These are phyloP conservation scores for Pristionchus japonicus DNA, from an alignment of 2,888 invertebrate species.

Conservation along the genomic window DNA sequence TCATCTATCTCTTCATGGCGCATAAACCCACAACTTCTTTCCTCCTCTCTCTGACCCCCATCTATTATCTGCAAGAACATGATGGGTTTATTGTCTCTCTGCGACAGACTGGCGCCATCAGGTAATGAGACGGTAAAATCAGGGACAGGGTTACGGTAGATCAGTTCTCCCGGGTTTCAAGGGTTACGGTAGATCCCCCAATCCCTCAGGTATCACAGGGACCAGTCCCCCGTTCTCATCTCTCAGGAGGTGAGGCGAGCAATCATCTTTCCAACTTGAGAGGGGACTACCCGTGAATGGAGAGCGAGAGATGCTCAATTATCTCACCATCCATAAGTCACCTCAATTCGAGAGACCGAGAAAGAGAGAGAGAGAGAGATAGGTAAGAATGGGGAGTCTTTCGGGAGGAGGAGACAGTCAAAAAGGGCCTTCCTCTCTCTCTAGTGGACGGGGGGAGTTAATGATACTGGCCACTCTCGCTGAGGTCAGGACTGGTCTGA, in stretches of 20 bases:
- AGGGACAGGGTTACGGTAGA: neutral
- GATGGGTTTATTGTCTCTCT: neutral
- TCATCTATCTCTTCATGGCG: constrained; percentile 5
- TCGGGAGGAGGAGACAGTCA: constrained; percentile 7
- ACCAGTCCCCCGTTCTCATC: constrained; percentile 26
- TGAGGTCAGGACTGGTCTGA: constrained; percentile 22
- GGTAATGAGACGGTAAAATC: neutral
- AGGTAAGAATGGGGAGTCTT: neutral
- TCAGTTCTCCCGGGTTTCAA: too few species aligned
- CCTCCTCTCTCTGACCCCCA: constrained; percentile 19
- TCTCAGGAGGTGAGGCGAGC: constrained; percentile 18
- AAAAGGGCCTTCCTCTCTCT: constrained; percentile 14
- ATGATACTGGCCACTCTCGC: constrained; percentile 40
- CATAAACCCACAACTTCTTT: constrained; percentile 12
- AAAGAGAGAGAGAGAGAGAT: constrained; percentile 26
- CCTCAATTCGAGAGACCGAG: constrained; percentile 34
- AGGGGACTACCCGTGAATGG: neutral
- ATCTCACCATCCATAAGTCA: constrained; percentile 47
- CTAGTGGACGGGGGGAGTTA: neutral
- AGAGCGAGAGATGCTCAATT: constrained; percentile 44
- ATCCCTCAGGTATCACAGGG: neutral
- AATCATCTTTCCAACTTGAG: constrained; percentile 40
- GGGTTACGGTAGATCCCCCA: neutral
- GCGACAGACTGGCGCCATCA: constrained; percentile 17
- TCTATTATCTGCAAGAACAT: constrained; percentile 5